These are phyloP conservation scores for Drosophila pallidifrons DNA, from an alignment of 1,140 invertebrate species.

Conservation along the genomic window DNA sequence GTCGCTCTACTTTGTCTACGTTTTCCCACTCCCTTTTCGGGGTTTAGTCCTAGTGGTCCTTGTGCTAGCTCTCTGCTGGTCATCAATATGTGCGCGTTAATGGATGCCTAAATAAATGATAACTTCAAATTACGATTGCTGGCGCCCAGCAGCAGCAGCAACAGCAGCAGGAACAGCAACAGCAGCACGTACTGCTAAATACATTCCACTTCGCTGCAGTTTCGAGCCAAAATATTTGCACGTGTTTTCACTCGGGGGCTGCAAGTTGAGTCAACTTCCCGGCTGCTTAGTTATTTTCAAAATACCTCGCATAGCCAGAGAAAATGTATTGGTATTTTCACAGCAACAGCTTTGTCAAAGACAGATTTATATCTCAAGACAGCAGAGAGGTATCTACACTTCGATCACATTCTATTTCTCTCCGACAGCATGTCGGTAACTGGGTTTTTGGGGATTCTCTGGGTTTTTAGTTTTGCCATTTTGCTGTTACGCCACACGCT, in stretches of 20 bases:
- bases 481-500: constrained; percentile 43
- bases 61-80: constrained; percentile 30
- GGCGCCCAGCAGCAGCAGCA: constrained; percentile 4
- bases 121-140: constrained; percentile 81
- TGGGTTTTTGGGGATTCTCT: constrained; percentile 43
- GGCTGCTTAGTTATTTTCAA: constrained; percentile 46
- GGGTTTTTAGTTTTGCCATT: constrained; percentile 33
- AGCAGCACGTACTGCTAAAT: constrained; percentile 75
- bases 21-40: background rate
- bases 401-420: background rate
- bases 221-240: constrained; percentile 74
- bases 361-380: background rate
- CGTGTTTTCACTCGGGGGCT: constrained; percentile 54
- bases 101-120: constrained; percentile 83
- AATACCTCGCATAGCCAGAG: background rate
- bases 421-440: background rate
- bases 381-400: background rate
- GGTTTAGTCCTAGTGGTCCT: background rate
- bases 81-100: constrained; percentile 81
- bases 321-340: background rate
- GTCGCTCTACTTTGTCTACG: background rate
- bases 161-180: constrained; percentile 32
- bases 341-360: background rate
- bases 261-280: constrained; percentile 35
- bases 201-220: constrained; percentile 76